Evolutionary conservation across 2,113 vertebrate species (phyloP).

Genomic region (Cynopterus brachyotis): DNA sequence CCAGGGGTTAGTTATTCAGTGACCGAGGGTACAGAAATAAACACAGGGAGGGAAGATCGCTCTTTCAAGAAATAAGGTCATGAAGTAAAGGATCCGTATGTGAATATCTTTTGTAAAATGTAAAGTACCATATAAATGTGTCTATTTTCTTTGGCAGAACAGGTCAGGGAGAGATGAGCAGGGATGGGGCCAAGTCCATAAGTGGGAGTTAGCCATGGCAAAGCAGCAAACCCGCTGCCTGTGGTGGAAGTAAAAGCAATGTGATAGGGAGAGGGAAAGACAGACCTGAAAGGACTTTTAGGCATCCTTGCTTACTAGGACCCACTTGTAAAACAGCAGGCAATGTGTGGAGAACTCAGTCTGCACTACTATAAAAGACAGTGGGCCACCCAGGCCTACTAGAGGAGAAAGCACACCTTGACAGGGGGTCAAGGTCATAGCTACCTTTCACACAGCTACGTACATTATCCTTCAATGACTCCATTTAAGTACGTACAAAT

Average conservation of each 20-base stretch:
- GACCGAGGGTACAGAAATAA: not conserved
- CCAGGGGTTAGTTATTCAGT: not conserved
- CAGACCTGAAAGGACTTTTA: not conserved
- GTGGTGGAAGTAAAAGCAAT: not conserved
- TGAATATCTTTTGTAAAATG: not conserved
- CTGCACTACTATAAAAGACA: not conserved
- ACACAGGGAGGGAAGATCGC: not conserved
- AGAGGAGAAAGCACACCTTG: not conserved
- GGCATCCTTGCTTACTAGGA: not conserved
- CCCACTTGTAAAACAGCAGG: not conserved
- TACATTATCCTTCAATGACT: not conserved
- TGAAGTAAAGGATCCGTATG: not conserved
- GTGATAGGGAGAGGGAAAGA: not conserved
- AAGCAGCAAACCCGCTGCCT: not conserved
- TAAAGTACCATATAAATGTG: not conserved
- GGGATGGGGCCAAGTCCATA: not conserved
- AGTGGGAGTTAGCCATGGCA: not conserved
- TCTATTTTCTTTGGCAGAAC: not conserved
- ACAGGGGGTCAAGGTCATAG: not conserved
- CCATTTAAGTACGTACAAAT: not conserved
- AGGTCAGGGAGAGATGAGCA: not conserved
- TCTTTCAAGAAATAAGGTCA: not conserved
- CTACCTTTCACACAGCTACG: not conserved
- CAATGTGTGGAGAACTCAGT: fast-evolving
- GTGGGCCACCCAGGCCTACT: not conserved